Evolutionary conservation across 2,113 vertebrate genomes (phyloP), one percentile per base, ranked within the genome.

Genomic region (Lophius piscatorius): DNA sequence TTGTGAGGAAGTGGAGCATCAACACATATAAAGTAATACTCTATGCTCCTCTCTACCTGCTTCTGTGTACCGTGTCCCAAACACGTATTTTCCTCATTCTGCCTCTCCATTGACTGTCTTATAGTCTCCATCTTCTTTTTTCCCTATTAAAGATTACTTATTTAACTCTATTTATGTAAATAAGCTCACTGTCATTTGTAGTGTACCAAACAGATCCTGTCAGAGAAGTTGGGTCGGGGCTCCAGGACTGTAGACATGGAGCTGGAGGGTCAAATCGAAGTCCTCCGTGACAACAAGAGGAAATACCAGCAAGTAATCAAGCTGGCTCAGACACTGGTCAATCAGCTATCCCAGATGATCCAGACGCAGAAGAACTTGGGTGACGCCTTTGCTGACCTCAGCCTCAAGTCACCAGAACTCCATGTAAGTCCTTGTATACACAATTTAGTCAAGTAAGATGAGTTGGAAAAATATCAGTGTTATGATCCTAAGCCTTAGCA

Each of bases 221-320:
- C 96, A 2, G 97, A 99, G 90, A 99, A 94, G 86, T 62, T 98
- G 83, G 97, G 97, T 24, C 95, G 96, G 24, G 96, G 97, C 69
- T 99, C 97, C n/a, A 95, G 92, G 89, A 98, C 96, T 0, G 96
- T 99, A 57, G 97, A 99, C 87, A 81, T 97, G 88, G 95, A 99
- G 85, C 91, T 98, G 69, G 97, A 99, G 91, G 93, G 94, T 51
- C 95, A 97, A 74, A 99, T 99, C 39, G 97, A 98, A 66, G 83
- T 97, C 74, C 88, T 99, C 50, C 94, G 94, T 28, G 97, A 99
- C 72, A 98, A 98, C 86, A 98, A 97, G 87, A 95, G 94, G 74
- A 98, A 96, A 71, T 99, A 98, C 0, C 95, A 98, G 90, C 89
- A 97, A 66, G 89, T 99, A 58, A 89, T 98, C 79, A 94, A 78